Base-by-base conservation (phyloP, 2,113 vertebrate species). In the Dicaeum eximium region DNA sequence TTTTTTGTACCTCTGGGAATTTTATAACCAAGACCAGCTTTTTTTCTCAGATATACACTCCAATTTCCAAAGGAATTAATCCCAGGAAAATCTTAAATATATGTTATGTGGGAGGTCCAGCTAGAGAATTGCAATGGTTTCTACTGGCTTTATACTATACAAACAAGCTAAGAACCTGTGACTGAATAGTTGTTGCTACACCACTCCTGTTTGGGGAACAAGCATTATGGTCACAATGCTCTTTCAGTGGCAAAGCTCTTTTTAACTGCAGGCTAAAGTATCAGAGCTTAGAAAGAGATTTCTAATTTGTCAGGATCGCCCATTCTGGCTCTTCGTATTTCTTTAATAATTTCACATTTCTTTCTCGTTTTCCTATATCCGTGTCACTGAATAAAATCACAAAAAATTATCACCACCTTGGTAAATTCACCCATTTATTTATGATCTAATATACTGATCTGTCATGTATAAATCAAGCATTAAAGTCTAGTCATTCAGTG, bases 81-180 rank as follows among this genome's bases (percentile, higher is more conserved):
- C 86, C 69, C 83, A 88, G 61, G 25, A 84, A 91, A 80, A 91
- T 86, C 83, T 93, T 88, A 74, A 54, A 38, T 48, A 90, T 74
- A 30, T 58, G 77, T 96, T 89, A 95, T 11, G 91, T 96, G 94
- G 91, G 91, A 95, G 94, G 92, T 96, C 95, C 53, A 91, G 93
- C 80, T 71, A 91, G 48, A 89, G 93, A 95, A 95, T 45, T 91
- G 91, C 23, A 93, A 65, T 53, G 61, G 75, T 86, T 93, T 93
- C 83, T 84, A 33, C 80, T 75, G 94, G 83, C 89, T 93, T 96
- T 95, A 93, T 94, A 91, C 92, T 91, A 93, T 71, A 93, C 69
- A 95, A 95, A 95, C 95, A 97, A 90, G 75, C 90, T 88, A 93
- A 95, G 90, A 96, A 97, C 90, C 64, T 93, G 88, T 35, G 86